Percentiles rank a stretch among this genome's conserved stretches.
These are phyloP conservation scores for Chymomyza procnemis DNA, from an alignment of 2,888 invertebrate genomes.

Conservation along the genomic window DNA sequence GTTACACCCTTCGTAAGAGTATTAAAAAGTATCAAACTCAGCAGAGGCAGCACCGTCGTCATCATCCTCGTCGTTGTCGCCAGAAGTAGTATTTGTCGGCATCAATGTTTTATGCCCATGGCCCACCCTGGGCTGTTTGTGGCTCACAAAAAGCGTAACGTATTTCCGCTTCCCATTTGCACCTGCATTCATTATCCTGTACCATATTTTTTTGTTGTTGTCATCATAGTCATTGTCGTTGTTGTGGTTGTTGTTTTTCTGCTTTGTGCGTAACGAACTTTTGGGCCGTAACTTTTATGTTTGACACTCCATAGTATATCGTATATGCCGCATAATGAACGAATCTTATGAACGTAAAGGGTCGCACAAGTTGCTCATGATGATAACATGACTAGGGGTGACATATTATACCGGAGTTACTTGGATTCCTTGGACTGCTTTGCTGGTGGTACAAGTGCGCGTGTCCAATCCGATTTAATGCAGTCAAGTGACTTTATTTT, in stretches of 20 bases:
- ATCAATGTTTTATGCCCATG: slow-evolving; percentile 39
- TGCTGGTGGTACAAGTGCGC: slow-evolving; percentile 72
- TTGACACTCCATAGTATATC: slow-evolving; percentile 5
- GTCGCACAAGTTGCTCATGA: neutral
- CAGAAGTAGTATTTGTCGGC: slow-evolving; percentile 32
- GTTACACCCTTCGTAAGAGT: neutral
- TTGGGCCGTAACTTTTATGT: slow-evolving; percentile 31
- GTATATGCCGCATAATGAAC: neutral
- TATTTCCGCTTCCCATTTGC: slow-evolving; percentile 70
- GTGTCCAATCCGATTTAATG: slow-evolving; percentile 74
- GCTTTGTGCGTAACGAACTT: slow-evolving; percentile 69
- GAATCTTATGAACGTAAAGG: neutral
- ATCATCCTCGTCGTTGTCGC: slow-evolving; percentile 18
- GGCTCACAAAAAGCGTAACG: slow-evolving; percentile 63
- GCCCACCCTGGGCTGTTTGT: slow-evolving; percentile 23
- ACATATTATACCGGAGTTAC: neutral
- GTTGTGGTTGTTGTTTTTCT: slow-evolving; percentile 19
- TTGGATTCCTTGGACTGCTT: neutral
- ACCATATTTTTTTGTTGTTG: slow-evolving; percentile 33
- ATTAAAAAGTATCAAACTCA: neutral
- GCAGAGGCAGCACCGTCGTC: slow-evolving; percentile 1
- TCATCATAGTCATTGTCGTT: slow-evolving; percentile 1
- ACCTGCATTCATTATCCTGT: slow-evolving; percentile 66
- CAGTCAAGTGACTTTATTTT: slow-evolving; percentile 73
- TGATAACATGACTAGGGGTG: neutral